These are phyloP conservation scores for Druon quercuslanigerum DNA, from an alignment of 1,140 invertebrate species.

Conservation along the genomic window DNA sequence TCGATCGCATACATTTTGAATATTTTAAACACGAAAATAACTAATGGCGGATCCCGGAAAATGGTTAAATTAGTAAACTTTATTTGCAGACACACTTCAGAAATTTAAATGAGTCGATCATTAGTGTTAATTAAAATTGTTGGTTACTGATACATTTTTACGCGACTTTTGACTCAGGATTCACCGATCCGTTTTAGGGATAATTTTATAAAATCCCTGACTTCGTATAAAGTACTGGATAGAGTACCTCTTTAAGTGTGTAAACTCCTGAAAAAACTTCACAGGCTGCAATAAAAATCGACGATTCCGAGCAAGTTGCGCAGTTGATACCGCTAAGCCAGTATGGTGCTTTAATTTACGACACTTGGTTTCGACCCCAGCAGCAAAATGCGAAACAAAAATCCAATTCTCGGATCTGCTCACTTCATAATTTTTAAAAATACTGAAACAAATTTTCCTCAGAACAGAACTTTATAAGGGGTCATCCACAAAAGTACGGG, in stretches of 20 bases:
- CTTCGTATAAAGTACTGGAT: not conserved
- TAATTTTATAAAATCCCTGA: constrained; percentile 21
- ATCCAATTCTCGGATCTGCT: not conserved
- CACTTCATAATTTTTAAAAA: not conserved
- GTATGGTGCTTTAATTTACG: constrained; percentile 24
- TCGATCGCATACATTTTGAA: too few species aligned
- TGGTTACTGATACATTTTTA: not conserved
- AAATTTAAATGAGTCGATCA: not conserved
- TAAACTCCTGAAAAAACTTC: constrained; percentile 13
- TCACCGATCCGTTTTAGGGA: not conserved
- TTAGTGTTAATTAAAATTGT: not conserved
- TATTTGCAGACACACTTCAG: too few species aligned
- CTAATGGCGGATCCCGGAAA: too few species aligned
- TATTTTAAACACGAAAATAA: too few species aligned
- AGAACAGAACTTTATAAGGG: too few species aligned
- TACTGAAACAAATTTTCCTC: not conserved
- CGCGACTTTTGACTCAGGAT: not conserved
- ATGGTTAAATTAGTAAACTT: too few species aligned
- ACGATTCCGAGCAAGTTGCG: constrained; percentile 21
- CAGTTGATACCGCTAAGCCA: constrained; percentile 23
- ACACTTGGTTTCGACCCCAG: not conserved
- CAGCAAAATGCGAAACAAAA: not conserved
- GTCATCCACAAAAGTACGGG: too few species aligned
- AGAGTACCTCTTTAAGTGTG: not conserved
- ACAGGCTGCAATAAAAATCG: constrained; percentile 18